A percentile compares a stretch with the other conserved stretches of the same genome.
Conservation (phyloP, 2,888 invertebrate species). For the Didymodactylos carnosus region DNA sequence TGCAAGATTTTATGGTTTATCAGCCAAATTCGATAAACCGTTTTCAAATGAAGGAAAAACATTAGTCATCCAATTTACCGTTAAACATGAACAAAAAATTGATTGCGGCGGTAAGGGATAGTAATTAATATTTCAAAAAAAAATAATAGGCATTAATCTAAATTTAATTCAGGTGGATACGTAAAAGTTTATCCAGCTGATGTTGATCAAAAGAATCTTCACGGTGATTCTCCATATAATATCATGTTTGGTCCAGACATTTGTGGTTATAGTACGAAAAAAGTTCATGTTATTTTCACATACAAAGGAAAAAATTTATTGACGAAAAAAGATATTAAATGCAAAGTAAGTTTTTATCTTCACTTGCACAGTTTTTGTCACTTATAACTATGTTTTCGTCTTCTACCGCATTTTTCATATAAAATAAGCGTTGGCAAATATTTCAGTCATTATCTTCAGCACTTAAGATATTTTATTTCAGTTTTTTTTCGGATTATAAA, state of each 20-base stretch:
- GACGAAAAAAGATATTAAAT: slow-evolving; percentile 92
- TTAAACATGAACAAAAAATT: slow-evolving; percentile 97
- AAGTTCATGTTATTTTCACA: slow-evolving; percentile 94
- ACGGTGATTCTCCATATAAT: slow-evolving; percentile 84
- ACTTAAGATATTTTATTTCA: too few relatives aligned
- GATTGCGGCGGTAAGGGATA: slow-evolving; percentile 97
- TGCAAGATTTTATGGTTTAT: slow-evolving; percentile 85
- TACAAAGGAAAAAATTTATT: slow-evolving; percentile 93
- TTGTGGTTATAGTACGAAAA: slow-evolving; percentile 94
- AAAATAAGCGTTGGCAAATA: too few relatives aligned
- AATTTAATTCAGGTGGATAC: too few relatives aligned
- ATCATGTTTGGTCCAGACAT: slow-evolving; percentile 99
- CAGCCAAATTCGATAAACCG: slow-evolving; percentile 58
- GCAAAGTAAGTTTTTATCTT: too few relatives aligned
- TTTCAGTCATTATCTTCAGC: too few relatives aligned
- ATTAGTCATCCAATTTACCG: slow-evolving; percentile 85
- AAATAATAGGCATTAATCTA: too few relatives aligned
- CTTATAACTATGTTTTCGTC: too few relatives aligned
- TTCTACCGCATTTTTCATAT: too few relatives aligned
- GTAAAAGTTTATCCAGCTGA: slow-evolving; percentile 36
- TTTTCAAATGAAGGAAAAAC: slow-evolving; percentile 76
- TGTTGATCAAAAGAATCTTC: slow-evolving; percentile 75
- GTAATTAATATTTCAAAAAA: too few relatives aligned
- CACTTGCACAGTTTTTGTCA: too few relatives aligned
- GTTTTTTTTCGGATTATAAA: too few relatives aligned